These are phyloP conservation scores for Eupithecia vulgata DNA, from an alignment of 2,888 invertebrate species.

Conservation along the genomic window DNA sequence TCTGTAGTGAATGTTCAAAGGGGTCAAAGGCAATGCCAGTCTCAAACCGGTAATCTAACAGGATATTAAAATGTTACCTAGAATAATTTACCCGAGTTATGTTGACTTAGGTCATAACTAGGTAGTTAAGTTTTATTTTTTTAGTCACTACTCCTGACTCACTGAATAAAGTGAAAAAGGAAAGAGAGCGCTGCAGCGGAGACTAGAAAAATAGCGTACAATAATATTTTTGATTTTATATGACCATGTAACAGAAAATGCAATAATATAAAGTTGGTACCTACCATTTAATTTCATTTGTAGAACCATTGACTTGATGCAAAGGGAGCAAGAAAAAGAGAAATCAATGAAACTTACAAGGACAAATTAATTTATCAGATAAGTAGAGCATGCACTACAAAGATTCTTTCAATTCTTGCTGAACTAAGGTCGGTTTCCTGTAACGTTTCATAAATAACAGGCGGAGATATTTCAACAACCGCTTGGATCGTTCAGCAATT, in stretches of 20 bases:
- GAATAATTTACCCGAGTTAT: conserved; percentile 27
- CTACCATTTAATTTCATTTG: not conserved
- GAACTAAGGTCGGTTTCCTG: conserved; percentile 14
- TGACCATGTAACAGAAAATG: not conserved
- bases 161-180: not conserved
- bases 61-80: conserved; percentile 29
- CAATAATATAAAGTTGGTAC: not conserved
- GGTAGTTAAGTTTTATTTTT: not conserved
- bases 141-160: not conserved
- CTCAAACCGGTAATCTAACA: conserved; percentile 31
- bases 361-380: conserved; percentile 1
- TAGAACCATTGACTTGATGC: too few species aligned
- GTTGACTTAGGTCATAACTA: not conserved
- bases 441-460: conserved; percentile 8
- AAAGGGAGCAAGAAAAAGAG: not conserved
- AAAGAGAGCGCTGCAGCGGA: not conserved
- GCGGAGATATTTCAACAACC: conserved; percentile 17
- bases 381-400: conserved; percentile 12
- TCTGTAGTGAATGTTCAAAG: conserved; percentile 32
- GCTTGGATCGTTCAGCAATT: conserved; percentile 21
- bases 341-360: conserved; percentile 5
- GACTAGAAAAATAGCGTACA: not conserved
- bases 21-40: conserved; percentile 38
- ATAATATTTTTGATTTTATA: not conserved
- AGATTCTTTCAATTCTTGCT: conserved; percentile 12